phyloP scores from a whole-genome alignment of 1,140 invertebrate species.

The Sinella curviseta region DNA sequence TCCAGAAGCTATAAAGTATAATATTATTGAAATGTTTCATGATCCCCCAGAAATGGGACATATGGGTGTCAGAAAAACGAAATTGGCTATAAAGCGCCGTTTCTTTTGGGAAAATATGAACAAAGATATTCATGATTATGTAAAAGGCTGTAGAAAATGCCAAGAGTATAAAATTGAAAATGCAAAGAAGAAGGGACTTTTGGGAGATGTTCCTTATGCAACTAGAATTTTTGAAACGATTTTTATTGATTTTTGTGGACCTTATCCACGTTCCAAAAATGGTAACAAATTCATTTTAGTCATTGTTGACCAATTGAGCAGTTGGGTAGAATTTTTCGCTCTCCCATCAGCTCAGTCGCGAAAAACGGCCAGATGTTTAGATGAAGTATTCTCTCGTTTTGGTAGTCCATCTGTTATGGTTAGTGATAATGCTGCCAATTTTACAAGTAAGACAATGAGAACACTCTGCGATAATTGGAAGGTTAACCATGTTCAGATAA shows the following conservation, averaged over 20 bases:
- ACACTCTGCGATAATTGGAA: conserved; percentile 20
- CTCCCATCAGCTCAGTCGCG: not conserved
- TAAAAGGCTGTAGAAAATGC: conserved; percentile 22
- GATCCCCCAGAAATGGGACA: too few relatives aligned
- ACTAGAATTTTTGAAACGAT: conserved; percentile 3
- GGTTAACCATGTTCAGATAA: conserved; percentile 50
- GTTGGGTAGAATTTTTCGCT: conserved; percentile 16
- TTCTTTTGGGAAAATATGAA: too few relatives aligned
- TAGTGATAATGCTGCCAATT: conserved; percentile 27
- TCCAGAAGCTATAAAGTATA: not conserved
- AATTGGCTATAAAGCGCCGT: too few relatives aligned
- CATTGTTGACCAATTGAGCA: conserved; percentile 5
- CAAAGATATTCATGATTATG: too few relatives aligned
- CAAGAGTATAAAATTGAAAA: conserved; percentile 21
- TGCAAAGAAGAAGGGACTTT: conserved; percentile 8
- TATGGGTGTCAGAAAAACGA: conserved; percentile 29
- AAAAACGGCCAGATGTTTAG: not conserved
- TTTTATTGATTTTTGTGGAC: conserved; percentile 19
- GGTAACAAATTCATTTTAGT: conserved; percentile 3
- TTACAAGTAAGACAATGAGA: conserved; percentile 17
- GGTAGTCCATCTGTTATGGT: not conserved
- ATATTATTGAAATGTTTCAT: conserved; percentile 27
- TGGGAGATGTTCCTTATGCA: not conserved
- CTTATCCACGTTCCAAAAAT: not conserved
- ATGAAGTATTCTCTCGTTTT: not conserved